These are phyloP conservation scores for Mus pahari DNA, from an alignment of 2,113 vertebrate species.

Conservation along the genomic window DNA sequence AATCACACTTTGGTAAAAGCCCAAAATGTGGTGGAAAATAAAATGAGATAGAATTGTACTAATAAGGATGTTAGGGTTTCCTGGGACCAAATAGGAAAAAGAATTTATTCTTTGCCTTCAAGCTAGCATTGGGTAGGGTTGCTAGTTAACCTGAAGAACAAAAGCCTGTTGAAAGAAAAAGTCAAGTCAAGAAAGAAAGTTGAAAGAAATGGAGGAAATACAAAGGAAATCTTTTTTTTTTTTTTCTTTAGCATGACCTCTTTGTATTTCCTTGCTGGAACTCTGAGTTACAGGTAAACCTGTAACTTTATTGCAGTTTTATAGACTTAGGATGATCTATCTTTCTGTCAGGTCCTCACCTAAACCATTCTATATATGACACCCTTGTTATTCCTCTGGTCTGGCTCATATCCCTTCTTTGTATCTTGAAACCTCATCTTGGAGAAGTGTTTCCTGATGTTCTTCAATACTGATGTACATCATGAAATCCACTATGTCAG, in stretches of 20 bases:
- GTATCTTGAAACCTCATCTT: neutral
- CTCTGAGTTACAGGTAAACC: neutral
- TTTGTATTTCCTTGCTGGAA: neutral
- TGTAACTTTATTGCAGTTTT: neutral
- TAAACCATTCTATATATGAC: neutral
- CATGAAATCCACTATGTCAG: neutral
- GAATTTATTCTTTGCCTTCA: conserved; percentile 5
- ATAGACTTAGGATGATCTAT: neutral
- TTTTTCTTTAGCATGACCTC: neutral
- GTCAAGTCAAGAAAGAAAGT: neutral
- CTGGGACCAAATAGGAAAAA: neutral
- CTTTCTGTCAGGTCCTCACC: neutral
- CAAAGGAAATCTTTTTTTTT: neutral
- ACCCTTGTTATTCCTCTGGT: neutral
- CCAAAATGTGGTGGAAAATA: neutral
- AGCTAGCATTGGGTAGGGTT: neutral
- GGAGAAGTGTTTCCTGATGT: neutral
- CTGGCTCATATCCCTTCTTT: neutral
- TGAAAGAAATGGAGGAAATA: neutral
- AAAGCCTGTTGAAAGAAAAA: neutral
- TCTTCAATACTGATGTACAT: neutral
- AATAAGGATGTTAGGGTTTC: neutral
- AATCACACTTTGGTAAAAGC: conserved; percentile 52
- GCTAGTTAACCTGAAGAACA: conserved; percentile 16
- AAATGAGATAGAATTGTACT: conserved; percentile 35